phyloP scores from a whole-genome alignment of 2,888 invertebrate species.

The Rhogogaster chlorosoma region DNA sequence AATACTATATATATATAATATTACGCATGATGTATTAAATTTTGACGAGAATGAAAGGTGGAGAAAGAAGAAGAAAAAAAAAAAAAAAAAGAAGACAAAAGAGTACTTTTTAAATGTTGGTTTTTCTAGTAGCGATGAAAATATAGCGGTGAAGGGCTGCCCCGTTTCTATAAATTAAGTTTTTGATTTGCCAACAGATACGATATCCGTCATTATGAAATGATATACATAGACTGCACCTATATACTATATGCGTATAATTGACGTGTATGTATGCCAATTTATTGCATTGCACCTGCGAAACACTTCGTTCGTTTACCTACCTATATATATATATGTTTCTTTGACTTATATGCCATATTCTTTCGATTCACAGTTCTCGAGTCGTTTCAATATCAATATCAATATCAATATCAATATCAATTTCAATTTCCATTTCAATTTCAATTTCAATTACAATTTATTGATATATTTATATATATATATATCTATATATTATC shows the following conservation, averaged over 20 bases:
- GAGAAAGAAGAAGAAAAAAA: background rate
- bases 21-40: background rate
- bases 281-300: background rate
- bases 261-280: background rate
- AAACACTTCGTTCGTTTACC: background rate
- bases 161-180: slow-evolving; percentile 26
- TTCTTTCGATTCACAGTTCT: background rate
- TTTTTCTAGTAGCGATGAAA: slow-evolving; percentile 30
- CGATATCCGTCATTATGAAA: background rate
- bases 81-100: background rate
- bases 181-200: slow-evolving; percentile 36
- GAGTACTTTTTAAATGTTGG: slow-evolving; percentile 19
- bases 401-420: no score
- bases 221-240: background rate
- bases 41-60: background rate
- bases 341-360: background rate
- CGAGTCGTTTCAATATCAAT: background rate
- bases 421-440: no score
- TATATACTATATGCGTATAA: background rate
- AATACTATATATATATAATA: slow-evolving; percentile 24
- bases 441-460: no score
- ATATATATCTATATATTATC: background rate
- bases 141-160: slow-evolving; percentile 21
- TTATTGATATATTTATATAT: background rate
- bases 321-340: no score